Base-by-base conservation (phyloP, 2,113 vertebrate species). In the Ophiodon elongatus region DNA sequence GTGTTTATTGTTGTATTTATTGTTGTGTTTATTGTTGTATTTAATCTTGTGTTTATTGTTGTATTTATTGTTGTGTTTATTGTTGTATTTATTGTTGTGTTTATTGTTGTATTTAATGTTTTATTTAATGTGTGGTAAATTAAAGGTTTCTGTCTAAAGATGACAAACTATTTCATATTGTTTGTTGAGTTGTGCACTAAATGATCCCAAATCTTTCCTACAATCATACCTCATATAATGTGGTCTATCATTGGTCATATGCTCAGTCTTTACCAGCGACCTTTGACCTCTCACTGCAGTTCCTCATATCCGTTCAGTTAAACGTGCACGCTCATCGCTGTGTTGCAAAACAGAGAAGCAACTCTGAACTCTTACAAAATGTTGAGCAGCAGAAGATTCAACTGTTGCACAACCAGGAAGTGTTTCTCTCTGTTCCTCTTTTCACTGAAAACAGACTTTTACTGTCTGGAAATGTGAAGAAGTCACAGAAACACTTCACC, bases 391-490 rank as follows among this genome's bases (percentile, higher is more conserved):
- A 25, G 3, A 27, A 64, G 41, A 63, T 10, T 63, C 39, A 64
- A 41, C 63, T 13, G 67, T 52, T 56, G 11, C 50, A 56, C 8
- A 69, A 84, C 0, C 69, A 88, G 89, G 89, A 91, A 89, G 84
- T 86, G 17, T 1, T 39, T 27, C 54, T 84, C 69, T 79, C 71
- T 35, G 29, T 90, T 90, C 89, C 86, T 85, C 81, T 88, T 90
- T 86, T 52, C 14, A 25, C 13, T 31, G 17, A 74, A 37, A 15
- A 41, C 25, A 23, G 29, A 57, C 13, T 59, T 27, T 4, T 21
- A 50, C 47, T 50, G 47, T 1, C 47, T 21, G 23, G 6, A 70
- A 50, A 66, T 33, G 11, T 39, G 63, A 59, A 8, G 66, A 25
- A 52, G 50, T 23, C 50, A n/a, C 52, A 56, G 23, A 39, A 15